Evolutionary conservation across 2,113 vertebrate genomes (phyloP).

Genomic region (Proteles cristata): DNA sequence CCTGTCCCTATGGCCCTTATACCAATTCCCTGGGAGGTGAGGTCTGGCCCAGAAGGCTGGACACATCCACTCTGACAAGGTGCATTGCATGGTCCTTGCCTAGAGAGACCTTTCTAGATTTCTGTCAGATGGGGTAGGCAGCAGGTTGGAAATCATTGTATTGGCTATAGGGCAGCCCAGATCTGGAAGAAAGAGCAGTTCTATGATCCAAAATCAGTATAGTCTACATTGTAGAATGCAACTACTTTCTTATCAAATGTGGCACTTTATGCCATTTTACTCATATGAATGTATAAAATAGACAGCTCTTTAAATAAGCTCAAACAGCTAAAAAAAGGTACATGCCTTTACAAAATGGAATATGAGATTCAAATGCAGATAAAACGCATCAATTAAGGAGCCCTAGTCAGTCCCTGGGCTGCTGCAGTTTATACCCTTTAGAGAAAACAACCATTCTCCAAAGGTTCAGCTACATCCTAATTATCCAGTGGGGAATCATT

Average conservation of each 20-base stretch:
- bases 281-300: neutral
- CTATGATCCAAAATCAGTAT: neutral
- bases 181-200: neutral
- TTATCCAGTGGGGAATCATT: conserved; percentile 59
- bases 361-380: conserved; percentile 49
- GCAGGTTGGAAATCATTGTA: neutral
- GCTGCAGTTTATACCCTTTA: neutral
- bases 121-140: neutral
- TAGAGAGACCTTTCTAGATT: conserved; percentile 15
- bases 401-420: conserved; percentile 15
- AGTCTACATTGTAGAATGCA: neutral
- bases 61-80: neutral
- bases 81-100: neutral
- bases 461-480: conserved; percentile 59
- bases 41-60: neutral
- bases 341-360: conserved; percentile 33
- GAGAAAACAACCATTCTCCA: conserved; percentile 1
- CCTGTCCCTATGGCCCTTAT: neutral
- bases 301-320: conserved; percentile 38
- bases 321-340: neutral
- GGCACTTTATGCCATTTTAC: conserved; percentile 33
- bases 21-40: neutral
- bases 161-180: neutral
- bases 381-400: conserved; percentile 57
- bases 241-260: neutral